A percentile compares a stretch with the other conserved stretches of the same genome.
These are phyloP conservation scores for Rhipidura dahli DNA, from an alignment of 2,113 vertebrate species.

Conservation along the genomic window DNA sequence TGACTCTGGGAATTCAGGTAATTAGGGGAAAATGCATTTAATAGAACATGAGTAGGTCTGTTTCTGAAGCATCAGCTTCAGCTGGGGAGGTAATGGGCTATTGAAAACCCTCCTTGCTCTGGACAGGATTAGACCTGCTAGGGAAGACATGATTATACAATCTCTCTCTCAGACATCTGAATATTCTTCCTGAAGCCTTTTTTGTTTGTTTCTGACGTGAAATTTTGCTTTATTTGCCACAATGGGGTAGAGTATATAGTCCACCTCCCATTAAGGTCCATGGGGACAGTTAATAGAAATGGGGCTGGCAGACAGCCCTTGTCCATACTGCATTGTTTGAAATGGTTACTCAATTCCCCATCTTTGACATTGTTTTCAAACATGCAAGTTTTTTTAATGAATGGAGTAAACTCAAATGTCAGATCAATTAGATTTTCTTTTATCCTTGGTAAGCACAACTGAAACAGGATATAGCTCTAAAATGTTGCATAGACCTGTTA, in stretches of 20 bases:
- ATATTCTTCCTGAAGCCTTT: background rate
- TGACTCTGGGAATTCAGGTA: background rate
- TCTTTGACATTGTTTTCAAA: slow-evolving; percentile 9
- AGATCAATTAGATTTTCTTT: background rate
- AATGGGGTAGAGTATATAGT: background rate
- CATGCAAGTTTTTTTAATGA: background rate
- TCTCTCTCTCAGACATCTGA: background rate
- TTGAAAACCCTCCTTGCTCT: background rate
- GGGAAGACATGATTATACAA: background rate
- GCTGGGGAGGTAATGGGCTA: background rate
- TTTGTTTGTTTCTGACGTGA: background rate
- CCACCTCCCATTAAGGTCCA: background rate
- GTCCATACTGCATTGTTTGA: background rate
- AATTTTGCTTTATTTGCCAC: background rate
- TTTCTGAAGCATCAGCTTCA: background rate
- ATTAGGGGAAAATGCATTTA: background rate
- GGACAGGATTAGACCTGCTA: background rate
- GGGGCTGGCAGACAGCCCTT: background rate
- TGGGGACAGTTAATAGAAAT: background rate
- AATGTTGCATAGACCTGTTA: background rate
- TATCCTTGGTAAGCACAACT: background rate
- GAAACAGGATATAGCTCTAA: background rate
- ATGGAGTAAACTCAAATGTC: background rate
- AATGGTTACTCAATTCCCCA: background rate
- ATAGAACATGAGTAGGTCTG: background rate